phyloP scores from a whole-genome alignment of 92 coral and sea anemone species.

The Umimayanthus kanabou region DNA sequence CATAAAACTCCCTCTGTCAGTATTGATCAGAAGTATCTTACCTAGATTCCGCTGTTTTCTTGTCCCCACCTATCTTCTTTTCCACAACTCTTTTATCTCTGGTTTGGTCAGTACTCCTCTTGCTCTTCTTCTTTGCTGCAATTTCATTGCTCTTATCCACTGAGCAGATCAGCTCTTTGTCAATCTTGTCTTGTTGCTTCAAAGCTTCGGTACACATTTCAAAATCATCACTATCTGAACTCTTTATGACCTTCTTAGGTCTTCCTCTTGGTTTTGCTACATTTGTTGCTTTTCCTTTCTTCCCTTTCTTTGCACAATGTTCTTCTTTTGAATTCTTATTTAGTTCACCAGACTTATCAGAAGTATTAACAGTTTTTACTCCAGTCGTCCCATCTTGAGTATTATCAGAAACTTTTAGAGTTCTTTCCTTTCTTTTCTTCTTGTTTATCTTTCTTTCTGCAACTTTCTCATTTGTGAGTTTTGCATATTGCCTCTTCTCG shows the following conservation, averaged over 20 bases:
- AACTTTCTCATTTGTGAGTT: background rate
- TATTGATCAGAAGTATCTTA: background rate
- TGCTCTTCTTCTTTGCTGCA: constrained; percentile 8
- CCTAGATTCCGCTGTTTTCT: background rate
- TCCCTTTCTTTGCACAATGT: background rate
- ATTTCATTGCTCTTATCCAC: background rate
- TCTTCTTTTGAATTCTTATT: background rate
- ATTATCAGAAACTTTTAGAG: background rate
- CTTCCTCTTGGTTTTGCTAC: constrained; percentile 7
- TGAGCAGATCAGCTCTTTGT: background rate
- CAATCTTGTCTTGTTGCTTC: background rate
- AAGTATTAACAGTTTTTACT: background rate
- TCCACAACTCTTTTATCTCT: background rate
- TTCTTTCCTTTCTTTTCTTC: background rate
- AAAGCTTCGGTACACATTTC: constrained; percentile 10
- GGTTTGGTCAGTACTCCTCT: background rate
- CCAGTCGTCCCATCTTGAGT: background rate
- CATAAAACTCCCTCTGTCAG: too few relatives aligned
- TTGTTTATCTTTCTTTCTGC: background rate
- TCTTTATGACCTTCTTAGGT: background rate
- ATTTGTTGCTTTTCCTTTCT: background rate
- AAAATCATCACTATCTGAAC: constrained; percentile 26
- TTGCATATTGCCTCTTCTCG: background rate
- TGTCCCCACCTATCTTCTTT: background rate
- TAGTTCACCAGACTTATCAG: background rate